Base-by-base conservation (phyloP, 2,797 vertebrate species). In the Sylvia borin region DNA sequence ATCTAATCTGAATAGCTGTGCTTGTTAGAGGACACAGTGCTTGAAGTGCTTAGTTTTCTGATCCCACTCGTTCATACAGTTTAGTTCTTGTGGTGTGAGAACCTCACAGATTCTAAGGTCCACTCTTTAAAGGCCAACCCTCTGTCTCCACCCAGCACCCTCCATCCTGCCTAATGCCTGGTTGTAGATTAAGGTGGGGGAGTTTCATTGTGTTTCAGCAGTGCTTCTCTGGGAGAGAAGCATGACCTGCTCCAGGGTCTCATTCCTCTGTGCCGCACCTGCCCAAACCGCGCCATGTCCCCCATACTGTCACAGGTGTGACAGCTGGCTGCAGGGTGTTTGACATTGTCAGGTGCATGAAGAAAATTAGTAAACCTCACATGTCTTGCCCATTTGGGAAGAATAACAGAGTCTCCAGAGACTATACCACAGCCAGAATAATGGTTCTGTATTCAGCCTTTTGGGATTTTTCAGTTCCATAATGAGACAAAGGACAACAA, bases 201-300 rank as follows among this genome's bases (percentile, higher is more conserved):
- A 54, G 31, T 25, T 36, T 29, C 21, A 4, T 5, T 66, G 10
- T 34, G 40, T 64, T 85, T 73, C 43, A 43, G 10, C 5, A 1
- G 54, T 36, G 24, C 16, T 54, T 42, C 16, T 25, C n/a, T 55
- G 34, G 29, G 65, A 84, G 21, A 61, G 34, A 71, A 64, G 34
- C 0, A 1, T 51, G 26, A 8, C 17, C 29, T 19, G 9, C 1
- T 6, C 14, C 18, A 31, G 21, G 32, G 15, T 51, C 60, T 62
- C 16, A 3, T 54, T 85, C 12, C 38, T 71, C 55, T 2, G 3
- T 36, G 36, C 61, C 0, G 0, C 13, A 64, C 50, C 79, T 77
- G 38, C 7, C 47, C 2, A 1, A 29, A 51, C 11, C 6, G 25
- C 0, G 0, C 0, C 0, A 0, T 34, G 19, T 31, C 7, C 18